Base-by-base conservation (phyloP, 2,113 vertebrate genomes). In the Felis chaus region DNA sequence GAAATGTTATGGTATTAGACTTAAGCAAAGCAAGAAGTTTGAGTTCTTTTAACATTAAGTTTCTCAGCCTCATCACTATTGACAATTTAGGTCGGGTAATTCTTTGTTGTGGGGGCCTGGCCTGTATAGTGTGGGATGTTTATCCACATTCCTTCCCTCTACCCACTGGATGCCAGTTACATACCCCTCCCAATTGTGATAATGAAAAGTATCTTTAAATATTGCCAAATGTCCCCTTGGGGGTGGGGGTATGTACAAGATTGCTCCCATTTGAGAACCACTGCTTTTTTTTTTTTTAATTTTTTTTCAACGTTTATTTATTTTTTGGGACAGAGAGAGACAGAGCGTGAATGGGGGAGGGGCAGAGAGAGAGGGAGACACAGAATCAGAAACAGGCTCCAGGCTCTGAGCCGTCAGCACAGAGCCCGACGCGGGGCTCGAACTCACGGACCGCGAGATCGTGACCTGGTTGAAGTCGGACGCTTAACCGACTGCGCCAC, bases 1-100 rank as follows among this genome's bases (percentile, higher is more conserved):
- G 66, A 90, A 79, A 57, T 81, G 18, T 88, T 87, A 84, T 65
- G 23, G 5, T 39, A 33, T 11, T 94, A 3, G 21, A 83, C 69
- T 94, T 80, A 90, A 90, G 61, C 80, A 81, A 76, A 90, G 23
- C 65, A 93, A 95, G 55, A 93, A 27, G 9, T 50, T 83, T 79
- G 81, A 50, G 6, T 50, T 65, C 27, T 63, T 91, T 48, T 50
- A 76, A 76, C 4, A 45, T 3, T 4, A 63, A 48, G 13, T 80
- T 81, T 86, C 23, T 84, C 83, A 76, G 4, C 39, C 11, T 88
- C 31, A 23, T 81, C 7, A 45, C 45, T 33, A 4, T 8, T 50
- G 79, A 76, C 27, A 31, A 86, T 93, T 66, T 15, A 36, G 12
- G 15, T 25, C 13, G 21, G 25, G 5, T 55, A 79, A 36, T 61